Evolutionary conservation across 1,140 invertebrate genomes (phyloP), one percentile per base, ranked within the genome.

Genomic region (Bombus polaris): DNA sequence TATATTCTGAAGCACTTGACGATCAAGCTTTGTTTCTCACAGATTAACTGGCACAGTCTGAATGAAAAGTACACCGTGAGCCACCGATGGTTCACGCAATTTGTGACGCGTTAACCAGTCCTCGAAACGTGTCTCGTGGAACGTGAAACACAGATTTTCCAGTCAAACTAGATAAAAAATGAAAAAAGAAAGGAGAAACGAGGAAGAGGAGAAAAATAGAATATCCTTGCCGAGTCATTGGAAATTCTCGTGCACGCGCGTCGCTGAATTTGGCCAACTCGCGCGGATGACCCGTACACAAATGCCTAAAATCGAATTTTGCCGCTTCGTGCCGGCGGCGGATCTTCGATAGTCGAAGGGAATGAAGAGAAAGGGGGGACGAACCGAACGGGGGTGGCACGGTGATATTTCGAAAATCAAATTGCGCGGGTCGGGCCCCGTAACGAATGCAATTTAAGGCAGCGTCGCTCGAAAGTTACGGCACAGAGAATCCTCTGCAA

Each of bases 391-490:
- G 53, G 6, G 75, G 74, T 35, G 15, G 47, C 47, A 39, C 37
- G 53, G 78, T 59, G 72, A 90, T 88, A 80, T 90, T 90, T 76
- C 77, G 89, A 90, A 82, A 90, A 90, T 90, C 86, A 44, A 87
- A 90, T 90, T 90, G 70, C 66, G 65, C 73, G 71, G 86, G 76
- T 83, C 83, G 44, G 53, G 70, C 2, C n/a, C 37, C 62, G 76
- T 87, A 87, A 85, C 86, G 87, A 88, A 86, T 88, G 80, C 83
- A 77, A 88, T 90, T 90, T 80, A 80, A 87, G 83, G 81, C 70
- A 80, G 75, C 89, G 47, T 79, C 75, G 66, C 66, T 83, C 79
- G 59, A 81, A 85, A 83, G 86, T 86, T 90, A 78, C 78, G 75
- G 72, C 35, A 86, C 78, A 66, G 86, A 71, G 80, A 90, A 88